Evolutionary conservation across 2,113 vertebrate genomes (phyloP).

Genomic region (Seriola quinqueradiata): DNA sequence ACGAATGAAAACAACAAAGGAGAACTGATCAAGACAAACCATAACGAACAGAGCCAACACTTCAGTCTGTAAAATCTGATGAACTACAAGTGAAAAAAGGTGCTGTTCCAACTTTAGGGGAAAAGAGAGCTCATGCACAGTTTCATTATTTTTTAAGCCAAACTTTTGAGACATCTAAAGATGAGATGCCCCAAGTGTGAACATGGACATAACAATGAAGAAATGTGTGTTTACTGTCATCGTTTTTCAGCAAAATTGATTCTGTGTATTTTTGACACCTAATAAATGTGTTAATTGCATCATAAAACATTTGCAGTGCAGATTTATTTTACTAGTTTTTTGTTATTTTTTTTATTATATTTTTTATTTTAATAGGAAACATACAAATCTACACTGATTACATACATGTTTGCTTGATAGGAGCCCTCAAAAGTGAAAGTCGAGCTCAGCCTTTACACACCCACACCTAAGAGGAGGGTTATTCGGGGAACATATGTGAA

Average conservation of each 20-base stretch:
- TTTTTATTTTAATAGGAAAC: no score
- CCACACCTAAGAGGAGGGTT: no score
- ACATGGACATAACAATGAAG: background rate
- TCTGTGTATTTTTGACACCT: background rate
- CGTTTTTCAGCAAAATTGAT: background rate
- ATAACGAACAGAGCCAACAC: background rate
- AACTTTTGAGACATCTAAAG: no score
- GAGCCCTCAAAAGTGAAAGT: no score
- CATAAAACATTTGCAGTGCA: background rate
- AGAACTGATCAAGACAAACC: background rate
- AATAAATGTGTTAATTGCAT: background rate
- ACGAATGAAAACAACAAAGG: background rate
- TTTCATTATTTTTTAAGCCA: background rate
- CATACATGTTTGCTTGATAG: no score
- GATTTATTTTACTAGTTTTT: background rate
- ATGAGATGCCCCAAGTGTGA: background rate
- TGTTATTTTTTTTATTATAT: no score
- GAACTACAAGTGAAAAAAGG: background rate
- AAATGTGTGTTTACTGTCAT: background rate
- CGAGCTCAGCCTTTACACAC: no score
- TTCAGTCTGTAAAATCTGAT: conserved; percentile 5
- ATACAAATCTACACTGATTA: no score
- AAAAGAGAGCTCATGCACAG: no score
- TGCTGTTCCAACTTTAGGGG: no score
- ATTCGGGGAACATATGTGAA: no score